These are phyloP conservation scores for Cephus sareptanus DNA, from an alignment of 2,888 invertebrate genomes.

Conservation along the genomic window DNA sequence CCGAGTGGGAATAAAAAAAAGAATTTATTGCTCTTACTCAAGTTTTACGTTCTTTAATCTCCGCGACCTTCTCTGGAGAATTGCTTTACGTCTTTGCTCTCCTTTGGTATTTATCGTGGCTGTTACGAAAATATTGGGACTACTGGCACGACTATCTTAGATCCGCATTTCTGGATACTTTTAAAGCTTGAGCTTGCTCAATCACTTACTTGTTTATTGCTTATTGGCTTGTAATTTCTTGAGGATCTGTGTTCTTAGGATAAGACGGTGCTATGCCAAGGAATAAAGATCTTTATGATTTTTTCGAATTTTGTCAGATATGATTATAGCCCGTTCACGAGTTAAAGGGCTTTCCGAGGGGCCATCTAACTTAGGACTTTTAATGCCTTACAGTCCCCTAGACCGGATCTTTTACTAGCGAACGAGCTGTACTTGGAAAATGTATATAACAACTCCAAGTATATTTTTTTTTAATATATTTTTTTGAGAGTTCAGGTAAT, in stretches of 20 bases:
- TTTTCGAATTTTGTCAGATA: not conserved
- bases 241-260: not conserved
- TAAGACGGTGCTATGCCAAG: not conserved
- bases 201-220: not conserved
- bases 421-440: not conserved
- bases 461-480: not conserved
- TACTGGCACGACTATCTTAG: not conserved
- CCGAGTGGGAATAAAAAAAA: conserved; percentile 11
- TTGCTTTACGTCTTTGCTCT: conserved; percentile 38
- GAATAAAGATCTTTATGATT: not conserved
- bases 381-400: not conserved
- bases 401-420: not conserved
- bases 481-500: not conserved
- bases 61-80: conserved; percentile 37
- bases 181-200: not conserved
- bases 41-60: conserved; percentile 52
- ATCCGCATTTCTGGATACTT: not conserved
- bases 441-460: not conserved
- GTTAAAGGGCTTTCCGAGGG: not conserved
- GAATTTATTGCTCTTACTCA: conserved; percentile 41
- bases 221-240: not conserved
- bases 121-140: not conserved
- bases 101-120: conserved; percentile 25
- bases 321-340: not conserved
- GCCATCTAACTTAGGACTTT: not conserved